phyloP scores from a whole-genome alignment of 2,797 vertebrate species.

The Neosalanx taihuensis region DNA sequence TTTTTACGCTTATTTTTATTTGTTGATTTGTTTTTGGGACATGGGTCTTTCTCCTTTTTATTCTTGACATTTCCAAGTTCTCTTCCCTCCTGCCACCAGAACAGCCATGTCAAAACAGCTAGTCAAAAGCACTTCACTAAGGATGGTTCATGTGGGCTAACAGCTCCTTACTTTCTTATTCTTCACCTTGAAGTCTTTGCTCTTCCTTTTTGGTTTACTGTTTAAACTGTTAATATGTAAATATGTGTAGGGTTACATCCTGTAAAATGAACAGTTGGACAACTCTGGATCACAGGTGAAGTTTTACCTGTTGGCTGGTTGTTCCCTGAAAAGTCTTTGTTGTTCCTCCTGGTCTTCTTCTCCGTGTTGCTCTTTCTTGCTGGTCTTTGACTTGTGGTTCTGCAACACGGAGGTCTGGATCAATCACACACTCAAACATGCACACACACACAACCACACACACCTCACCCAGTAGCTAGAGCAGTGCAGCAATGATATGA shows the following conservation, averaged over 20 bases:
- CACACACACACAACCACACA: not conserved
- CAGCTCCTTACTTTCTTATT: not conserved
- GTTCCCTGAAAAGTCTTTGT: not conserved
- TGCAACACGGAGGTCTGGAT: not conserved
- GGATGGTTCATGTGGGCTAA: not conserved
- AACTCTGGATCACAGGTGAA: too few species aligned
- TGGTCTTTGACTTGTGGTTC: constrained; percentile 16
- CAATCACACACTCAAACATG: not conserved
- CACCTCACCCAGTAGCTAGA: too few species aligned
- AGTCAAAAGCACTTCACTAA: not conserved
- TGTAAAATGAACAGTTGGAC: too few species aligned
- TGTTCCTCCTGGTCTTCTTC: constrained; percentile 7
- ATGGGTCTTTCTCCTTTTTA: constrained; percentile 16
- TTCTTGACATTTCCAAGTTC: not conserved
- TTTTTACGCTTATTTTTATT: constrained; percentile 34
- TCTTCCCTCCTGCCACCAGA: not conserved
- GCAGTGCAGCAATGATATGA: too few species aligned
- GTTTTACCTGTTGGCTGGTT: constrained; percentile 1
- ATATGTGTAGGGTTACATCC: not conserved
- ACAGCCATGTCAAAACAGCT: not conserved
- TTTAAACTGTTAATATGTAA: not conserved
- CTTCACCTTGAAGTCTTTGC: not conserved
- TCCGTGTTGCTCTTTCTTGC: constrained; percentile 14
- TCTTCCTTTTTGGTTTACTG: not conserved
- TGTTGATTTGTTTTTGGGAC: not conserved